phyloP scores from a whole-genome alignment of 2,888 invertebrate genomes.

The Smittia aterrima region DNA sequence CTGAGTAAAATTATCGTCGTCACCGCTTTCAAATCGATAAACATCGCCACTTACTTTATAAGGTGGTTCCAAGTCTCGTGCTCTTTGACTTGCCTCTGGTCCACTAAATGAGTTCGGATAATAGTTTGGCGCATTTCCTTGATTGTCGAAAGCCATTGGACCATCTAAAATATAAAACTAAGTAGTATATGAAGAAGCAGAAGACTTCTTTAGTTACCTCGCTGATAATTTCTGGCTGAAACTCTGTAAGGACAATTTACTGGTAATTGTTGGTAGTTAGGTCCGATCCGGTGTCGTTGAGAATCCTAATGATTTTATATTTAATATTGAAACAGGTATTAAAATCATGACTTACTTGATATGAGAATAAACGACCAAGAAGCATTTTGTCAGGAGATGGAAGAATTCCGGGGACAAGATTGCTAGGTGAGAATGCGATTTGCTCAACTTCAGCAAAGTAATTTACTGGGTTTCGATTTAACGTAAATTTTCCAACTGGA shows the following conservation, averaged over 20 bases:
- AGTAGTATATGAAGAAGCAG: not conserved
- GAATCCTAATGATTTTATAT: conserved; percentile 53
- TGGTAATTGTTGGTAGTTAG: conserved; percentile 59
- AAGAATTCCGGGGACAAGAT: conserved; percentile 56
- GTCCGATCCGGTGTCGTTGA: conserved; percentile 60
- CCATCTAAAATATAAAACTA: conserved; percentile 61
- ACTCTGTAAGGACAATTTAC: conserved; percentile 55
- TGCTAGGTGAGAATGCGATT: conserved; percentile 49
- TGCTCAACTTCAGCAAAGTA: conserved; percentile 61
- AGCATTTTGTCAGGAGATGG: conserved; percentile 58
- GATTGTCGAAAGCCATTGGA: conserved; percentile 69
- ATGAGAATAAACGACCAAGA: conserved; percentile 55
- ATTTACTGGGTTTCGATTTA: conserved; percentile 57
- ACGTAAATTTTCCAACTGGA: conserved; percentile 55
- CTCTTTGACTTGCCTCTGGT: conserved; percentile 66
- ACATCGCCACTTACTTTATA: conserved; percentile 69
- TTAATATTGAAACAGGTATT: not conserved
- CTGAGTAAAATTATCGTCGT: conserved; percentile 86
- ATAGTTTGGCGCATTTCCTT: conserved; percentile 84
- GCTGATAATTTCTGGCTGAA: conserved; percentile 66
- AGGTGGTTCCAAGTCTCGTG: conserved; percentile 58
- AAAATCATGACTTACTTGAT: conserved; percentile 48
- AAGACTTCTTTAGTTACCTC: conserved; percentile 70
- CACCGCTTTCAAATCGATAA: conserved; percentile 58
- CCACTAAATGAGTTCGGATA: conserved; percentile 90